phyloP scores from a whole-genome alignment of 2,113 vertebrate species.

The Aegypius monachus region DNA sequence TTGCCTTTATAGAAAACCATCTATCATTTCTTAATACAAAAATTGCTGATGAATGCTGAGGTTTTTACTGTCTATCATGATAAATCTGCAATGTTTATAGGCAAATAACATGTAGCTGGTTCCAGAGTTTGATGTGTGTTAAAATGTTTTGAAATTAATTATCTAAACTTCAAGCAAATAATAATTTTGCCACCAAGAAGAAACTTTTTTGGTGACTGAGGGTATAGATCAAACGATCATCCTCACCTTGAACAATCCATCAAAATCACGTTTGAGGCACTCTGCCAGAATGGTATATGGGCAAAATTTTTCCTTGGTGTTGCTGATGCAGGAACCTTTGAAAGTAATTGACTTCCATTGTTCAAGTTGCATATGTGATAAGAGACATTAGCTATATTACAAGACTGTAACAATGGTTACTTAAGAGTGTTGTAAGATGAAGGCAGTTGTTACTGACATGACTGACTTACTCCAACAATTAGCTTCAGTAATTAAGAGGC shows the following conservation, averaged over 20 bases:
- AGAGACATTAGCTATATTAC: background rate
- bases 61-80: background rate
- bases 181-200: background rate
- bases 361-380: background rate
- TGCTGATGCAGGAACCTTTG: background rate
- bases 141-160: background rate
- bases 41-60: background rate
- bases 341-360: background rate
- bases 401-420: background rate
- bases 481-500: background rate
- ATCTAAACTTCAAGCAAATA: background rate
- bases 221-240: background rate
- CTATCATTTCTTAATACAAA: background rate
- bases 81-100: background rate
- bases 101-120: background rate
- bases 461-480: background rate
- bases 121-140: background rate
- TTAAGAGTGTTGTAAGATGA: background rate
- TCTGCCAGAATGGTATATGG: background rate
- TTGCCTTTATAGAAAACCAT: background rate
- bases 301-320: background rate
- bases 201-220: background rate
- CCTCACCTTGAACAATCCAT: background rate
- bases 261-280: background rate
- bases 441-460: background rate